These are phyloP conservation scores for Spongilla lacustris DNA, from an alignment of 37 sponge, comb jelly and placozoan species.

Conservation along the genomic window DNA sequence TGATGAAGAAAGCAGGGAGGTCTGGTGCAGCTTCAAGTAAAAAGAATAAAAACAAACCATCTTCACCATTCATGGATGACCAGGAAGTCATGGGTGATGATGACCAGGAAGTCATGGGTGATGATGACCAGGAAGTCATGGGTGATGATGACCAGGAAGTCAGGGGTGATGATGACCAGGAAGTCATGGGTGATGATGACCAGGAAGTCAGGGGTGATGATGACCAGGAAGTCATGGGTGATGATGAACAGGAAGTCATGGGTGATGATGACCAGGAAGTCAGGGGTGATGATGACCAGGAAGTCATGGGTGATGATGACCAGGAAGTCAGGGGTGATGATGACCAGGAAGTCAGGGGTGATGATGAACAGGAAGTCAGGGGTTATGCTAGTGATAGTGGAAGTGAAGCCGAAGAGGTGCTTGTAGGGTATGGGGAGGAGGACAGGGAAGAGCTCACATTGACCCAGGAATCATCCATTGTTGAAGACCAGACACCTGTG, in stretches of 20 bases:
- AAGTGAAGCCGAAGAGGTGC: constrained; percentile 80
- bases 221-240: not conserved
- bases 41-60: not conserved
- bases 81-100: not conserved
- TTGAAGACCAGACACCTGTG: not conserved
- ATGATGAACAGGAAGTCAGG: constrained; percentile 26
- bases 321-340: not conserved
- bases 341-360: not conserved
- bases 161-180: not conserved
- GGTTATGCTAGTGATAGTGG: not conserved
- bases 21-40: not conserved
- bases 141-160: not conserved
- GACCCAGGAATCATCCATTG: not conserved
- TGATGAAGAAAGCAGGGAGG: constrained; percentile 50
- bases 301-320: too few relatives aligned
- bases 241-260: not conserved
- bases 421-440: constrained; percentile 34
- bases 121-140: not conserved
- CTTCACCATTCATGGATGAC: not conserved
- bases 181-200: too few relatives aligned
- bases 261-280: not conserved
- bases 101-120: not conserved
- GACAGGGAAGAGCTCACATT: constrained; percentile 6
- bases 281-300: not conserved
- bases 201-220: not conserved